Base-by-base conservation (phyloP, 2,888 invertebrate species). In the Cepaea hortensis region DNA sequence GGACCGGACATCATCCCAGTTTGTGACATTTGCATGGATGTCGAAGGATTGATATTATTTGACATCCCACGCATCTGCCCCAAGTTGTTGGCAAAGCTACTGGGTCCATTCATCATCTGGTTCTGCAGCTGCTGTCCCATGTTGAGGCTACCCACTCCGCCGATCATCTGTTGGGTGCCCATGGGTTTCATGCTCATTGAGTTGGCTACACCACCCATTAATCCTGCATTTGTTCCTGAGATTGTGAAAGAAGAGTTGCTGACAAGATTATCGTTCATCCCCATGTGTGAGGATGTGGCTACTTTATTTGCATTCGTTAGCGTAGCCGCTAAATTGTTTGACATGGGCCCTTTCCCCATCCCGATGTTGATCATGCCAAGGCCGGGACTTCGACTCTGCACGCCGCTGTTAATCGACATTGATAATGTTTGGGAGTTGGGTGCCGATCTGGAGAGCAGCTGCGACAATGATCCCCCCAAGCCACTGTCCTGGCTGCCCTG, bases 401-500 rank as follows among this genome's bases (percentile, higher is more conserved):
- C 84, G 68, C 79, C 91, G 87, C 88, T 91, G 88, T 88, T 90
- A 85, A 88, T 89, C 86, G 89, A 72, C 96, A 96, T 95, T 94
- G 96, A 95, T 88, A 90, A 89, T 87, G 89, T 90, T 79, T 91
- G 90, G 68, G 91, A 91, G 68, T 91, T 91, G 82, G 92, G 89
- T 46, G 90, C 90, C 68, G 91, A 87, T 75, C 90, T 90, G 7
- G 92, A 90, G 82, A 93, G 89, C n/a, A 93, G 90, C 87, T 93
- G 93, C 35, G 93, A 91, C 75, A 93, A 91, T 82, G 92, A 91
- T 84, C 91, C 90, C 87, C 92, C 92, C 84, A 91, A 88, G 77
- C 91, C 90, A 87, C 90, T 91, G 85, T 93, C 92, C 76, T 90
- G 91, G 48, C 77, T 70, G 55, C 80, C 55, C 23, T 87, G 89